Evolutionary conservation across 2,113 vertebrate species (phyloP).

Genomic region (Cygnus buccinator): DNA sequence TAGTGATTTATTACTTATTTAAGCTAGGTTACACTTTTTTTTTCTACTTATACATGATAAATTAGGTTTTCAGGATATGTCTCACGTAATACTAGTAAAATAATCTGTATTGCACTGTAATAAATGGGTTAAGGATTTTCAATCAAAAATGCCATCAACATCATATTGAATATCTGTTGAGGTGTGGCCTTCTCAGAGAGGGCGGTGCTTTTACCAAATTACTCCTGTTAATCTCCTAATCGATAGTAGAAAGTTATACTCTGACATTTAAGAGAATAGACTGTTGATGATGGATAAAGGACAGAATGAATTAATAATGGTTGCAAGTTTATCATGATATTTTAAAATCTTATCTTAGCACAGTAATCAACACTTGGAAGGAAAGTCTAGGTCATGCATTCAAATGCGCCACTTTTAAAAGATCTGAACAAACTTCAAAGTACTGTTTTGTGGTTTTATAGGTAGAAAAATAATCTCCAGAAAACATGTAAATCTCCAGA

Average conservation of each 20-base stretch:
- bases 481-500: not conserved
- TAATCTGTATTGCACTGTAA: fast-evolving
- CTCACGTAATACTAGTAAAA: not conserved
- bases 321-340: not conserved
- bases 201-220: slow-evolving; percentile 7
- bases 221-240: not conserved
- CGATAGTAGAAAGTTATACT: slow-evolving; percentile 8
- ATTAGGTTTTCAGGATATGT: not conserved
- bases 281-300: not conserved
- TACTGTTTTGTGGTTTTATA: not conserved
- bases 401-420: not conserved
- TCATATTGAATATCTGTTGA: slow-evolving; percentile 2
- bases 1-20: not conserved
- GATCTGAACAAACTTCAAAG: not conserved
- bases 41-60: not conserved
- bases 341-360: not conserved
- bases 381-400: not conserved
- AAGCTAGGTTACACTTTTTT: not conserved
- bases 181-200: slow-evolving; percentile 9
- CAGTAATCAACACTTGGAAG: not conserved
- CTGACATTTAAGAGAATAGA: slow-evolving; percentile 5
- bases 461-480: not conserved
- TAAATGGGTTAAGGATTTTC: not conserved
- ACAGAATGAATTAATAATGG: not conserved
- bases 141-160: not conserved